Evolutionary conservation across 2,797 vertebrate genomes (phyloP), one percentile per base, ranked within the genome.

Genomic region (Neosalanx taihuensis): DNA sequence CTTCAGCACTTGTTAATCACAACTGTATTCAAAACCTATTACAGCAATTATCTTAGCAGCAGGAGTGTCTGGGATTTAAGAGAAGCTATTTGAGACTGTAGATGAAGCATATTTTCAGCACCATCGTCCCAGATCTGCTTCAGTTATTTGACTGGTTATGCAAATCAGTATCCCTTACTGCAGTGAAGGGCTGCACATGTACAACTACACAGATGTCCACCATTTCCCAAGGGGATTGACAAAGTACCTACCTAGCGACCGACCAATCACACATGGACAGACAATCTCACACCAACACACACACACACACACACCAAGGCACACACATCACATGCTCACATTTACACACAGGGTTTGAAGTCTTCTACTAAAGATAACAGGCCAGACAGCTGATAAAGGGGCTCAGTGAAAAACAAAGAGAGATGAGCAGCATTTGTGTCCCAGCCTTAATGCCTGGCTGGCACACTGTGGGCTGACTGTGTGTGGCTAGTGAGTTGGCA

Each of bases 401-500:
- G 70, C 84, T 88, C 29, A 26, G 33, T 31, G 13, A 49, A 15
- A 64, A 31, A 58, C 81, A 78, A 67, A 78, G 83, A 80, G 59
- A 35, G 87, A 85, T 79, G 82, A 87, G 76, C 79, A 71, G 64
- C 77, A 68, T 80, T 81, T 73, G 77, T 81, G 85, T 83, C 73
- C 79, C 73, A 77, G 77, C 82, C 78, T 72, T 74, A 79, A 86
- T 82, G 83, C 79, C 70, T 71, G 76, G 81, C 79, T 66, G 5
- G 74, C 78, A 86, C 67, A 82, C 76, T 46, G 75, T 83, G 73
- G 29, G 65, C 76, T 83, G 77, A 77, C 83, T 82, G 88, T 91
- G 86, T 91, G 88, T 84, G 89, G 88, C 61, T 76, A 56, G 51
- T 82, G 81, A 85, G 86, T 83, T 92, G 90, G 87, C 89, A 89